These are phyloP conservation scores for Fulica atra DNA, from an alignment of 2,113 vertebrate genomes.

Conservation along the genomic window DNA sequence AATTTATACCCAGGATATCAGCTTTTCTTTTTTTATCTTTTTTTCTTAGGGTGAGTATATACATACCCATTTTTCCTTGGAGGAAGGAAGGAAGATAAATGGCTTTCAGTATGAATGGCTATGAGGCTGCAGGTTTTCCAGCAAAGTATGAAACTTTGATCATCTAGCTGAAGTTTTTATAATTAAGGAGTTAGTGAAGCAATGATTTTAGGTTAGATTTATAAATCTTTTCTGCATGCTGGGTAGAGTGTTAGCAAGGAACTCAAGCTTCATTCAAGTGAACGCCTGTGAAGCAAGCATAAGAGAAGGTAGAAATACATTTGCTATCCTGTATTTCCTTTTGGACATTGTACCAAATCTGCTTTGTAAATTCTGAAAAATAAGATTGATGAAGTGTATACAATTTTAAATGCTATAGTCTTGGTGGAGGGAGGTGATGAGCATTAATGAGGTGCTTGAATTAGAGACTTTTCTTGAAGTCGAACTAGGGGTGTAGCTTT, in stretches of 20 bases:
- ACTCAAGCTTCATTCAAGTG: not conserved
- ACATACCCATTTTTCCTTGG: not conserved
- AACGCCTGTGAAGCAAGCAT: accelerated
- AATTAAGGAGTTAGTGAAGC: not conserved
- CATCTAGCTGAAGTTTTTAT: not conserved
- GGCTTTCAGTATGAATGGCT: not conserved
- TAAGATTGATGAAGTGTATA: not conserved
- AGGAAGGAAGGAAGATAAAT: not conserved
- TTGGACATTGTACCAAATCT: not conserved
- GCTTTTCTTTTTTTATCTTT: not conserved
- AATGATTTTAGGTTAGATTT: not conserved
- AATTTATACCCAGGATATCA: not conserved
- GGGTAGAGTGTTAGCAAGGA: not conserved
- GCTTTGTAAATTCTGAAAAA: not conserved
- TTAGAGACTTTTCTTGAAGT: not conserved
- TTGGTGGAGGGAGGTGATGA: not conserved
- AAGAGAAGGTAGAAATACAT: not conserved
- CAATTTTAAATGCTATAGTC: not conserved
- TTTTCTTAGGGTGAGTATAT: not conserved
- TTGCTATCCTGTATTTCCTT: not conserved
- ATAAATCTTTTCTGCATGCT: not conserved
- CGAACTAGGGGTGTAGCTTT: not conserved
- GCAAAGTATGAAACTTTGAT: not conserved
- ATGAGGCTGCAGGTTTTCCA: not conserved
- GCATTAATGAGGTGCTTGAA: not conserved